Base-by-base conservation (phyloP, 2,888 invertebrate genomes). In the Tupiocoris notatus region DNA sequence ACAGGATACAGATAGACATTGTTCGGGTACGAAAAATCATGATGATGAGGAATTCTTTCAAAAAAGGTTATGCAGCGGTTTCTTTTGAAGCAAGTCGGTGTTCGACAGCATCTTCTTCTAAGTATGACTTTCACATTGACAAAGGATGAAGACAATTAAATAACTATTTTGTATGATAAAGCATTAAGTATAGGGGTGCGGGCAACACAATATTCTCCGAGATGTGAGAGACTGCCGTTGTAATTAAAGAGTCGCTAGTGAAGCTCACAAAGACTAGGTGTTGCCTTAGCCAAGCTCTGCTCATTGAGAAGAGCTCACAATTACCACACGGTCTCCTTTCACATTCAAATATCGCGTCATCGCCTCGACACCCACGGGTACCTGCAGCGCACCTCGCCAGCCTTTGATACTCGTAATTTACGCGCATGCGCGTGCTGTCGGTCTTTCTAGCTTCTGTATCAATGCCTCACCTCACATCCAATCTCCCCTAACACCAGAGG, bases 141-240 rank as follows among this genome's bases (percentile, higher is more conserved):
- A 64, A 73, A 75, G 75, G 67, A 75, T 75, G 67, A 64, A 24
- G 39, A 75, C 75, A 75, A 75, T 75, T 75, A 75, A 75, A 75
- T 75, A 75, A 75, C 66, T 75, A 66, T 75, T 75, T 75, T 75
- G 75, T 75, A 75, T 67, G 75, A 75, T 75, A 75, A 67, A 75
- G 67, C 66, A 75, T 66, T 66, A 75, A 75, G 66, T 75, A 75
- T 75, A 75, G 75, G 75, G 23, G 75, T 66, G 75, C 65, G 66
- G 65, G 58, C 65, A 62, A 57, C 22, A 12, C 39, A 39, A 39
- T 12, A 39, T 39, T 39, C 39, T 39, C 66, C 59, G 39, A 59
- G 75, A 59, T 75, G 75, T 58, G 75, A 59, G 66, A 70, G 58
- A 20, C 66, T 25, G 75, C 39, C 39, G 39, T 39, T 65, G 75